phyloP scores from a whole-genome alignment of 30 jellyfish, hydroid and myxozoan species.

The Phacellophora camtschatica region DNA sequence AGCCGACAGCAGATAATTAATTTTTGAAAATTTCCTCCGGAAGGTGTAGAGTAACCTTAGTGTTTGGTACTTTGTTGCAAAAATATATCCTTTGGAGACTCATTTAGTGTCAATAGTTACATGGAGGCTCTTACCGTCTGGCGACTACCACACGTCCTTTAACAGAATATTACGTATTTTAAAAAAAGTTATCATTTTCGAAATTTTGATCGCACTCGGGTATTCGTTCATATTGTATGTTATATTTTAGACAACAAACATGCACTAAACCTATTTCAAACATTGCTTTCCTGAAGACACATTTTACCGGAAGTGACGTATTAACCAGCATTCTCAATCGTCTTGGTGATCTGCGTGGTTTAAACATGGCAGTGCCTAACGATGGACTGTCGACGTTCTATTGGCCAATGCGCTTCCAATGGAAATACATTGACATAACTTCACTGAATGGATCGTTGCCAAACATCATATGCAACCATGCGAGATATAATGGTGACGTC shows the following conservation, averaged over 20 bases:
- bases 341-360: slow-evolving; percentile 80
- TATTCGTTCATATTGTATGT: no score
- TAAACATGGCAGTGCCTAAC: slow-evolving; percentile 93
- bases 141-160: no score
- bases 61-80: no score
- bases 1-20: no score
- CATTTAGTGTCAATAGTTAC: no score
- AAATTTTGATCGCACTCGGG: no score
- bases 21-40: no score
- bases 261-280: slow-evolving; percentile 77
- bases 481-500: slow-evolving; percentile 95
- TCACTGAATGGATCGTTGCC: slow-evolving; percentile 95
- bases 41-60: no score
- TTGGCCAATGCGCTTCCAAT: slow-evolving; percentile 99
- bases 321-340: slow-evolving; percentile 92
- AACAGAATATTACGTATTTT: no score
- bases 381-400: slow-evolving; percentile 97
- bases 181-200: no score
- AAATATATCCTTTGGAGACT: no score
- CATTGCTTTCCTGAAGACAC: slow-evolving; percentile 93
- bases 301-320: slow-evolving; percentile 98
- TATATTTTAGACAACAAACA: slow-evolving; percentile 82
- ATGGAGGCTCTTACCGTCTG: no score
- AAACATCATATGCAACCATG: slow-evolving; percentile 90
- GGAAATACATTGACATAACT: slow-evolving; percentile 97